Evolutionary conservation across 2,888 invertebrate genomes (phyloP), one percentile per base, ranked within the genome.

Genomic region (Xestia c-nigrum): DNA sequence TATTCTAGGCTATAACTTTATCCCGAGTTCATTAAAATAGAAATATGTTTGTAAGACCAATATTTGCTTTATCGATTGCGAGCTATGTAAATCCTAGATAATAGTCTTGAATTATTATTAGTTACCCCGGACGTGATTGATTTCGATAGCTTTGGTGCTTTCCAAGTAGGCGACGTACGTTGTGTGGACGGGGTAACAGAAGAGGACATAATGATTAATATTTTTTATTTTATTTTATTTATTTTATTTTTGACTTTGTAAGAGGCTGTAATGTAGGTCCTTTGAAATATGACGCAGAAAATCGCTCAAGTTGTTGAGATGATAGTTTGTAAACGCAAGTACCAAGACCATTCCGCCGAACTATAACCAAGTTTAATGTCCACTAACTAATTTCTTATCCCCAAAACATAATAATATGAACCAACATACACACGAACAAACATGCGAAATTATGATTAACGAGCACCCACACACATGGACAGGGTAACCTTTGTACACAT

Each of bases 371-470:
- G 94, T 96, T 96, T 96, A 95, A 96, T 96, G 96, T 96, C 96
- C 96, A 96, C 96, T 95, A 96, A 96, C 97, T 97, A 97, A 97
- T 97, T 97, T 97, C 97, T 97, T 97, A 97, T 97, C 96, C 96
- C 96, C 96, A 94, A 96, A 97, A 96, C 96, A 96, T 96, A 96
- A 96, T 97, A 96, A 96, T 95, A 94, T 95, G 95, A 95, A 92
- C 95, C 94, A 94, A 95, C 95, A 94, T 94, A 94, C 93, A 96
- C 96, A 96, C 94, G 95, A 94, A 96, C 96, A 97, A 96, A 97
- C 95, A 96, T 96, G 95, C 94, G 94, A 95, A 96, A 97, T 96
- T 95, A 97, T 97, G 97, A 97, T 97, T 97, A 97, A 97, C 96
- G 97, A 97, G 94, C 96, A 86, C 91, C 92, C 95, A 89, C 95